Evolutionary conservation across 2,888 invertebrate genomes (phyloP), one percentile per base, ranked within the genome.

Genomic region (Tachina fera): DNA sequence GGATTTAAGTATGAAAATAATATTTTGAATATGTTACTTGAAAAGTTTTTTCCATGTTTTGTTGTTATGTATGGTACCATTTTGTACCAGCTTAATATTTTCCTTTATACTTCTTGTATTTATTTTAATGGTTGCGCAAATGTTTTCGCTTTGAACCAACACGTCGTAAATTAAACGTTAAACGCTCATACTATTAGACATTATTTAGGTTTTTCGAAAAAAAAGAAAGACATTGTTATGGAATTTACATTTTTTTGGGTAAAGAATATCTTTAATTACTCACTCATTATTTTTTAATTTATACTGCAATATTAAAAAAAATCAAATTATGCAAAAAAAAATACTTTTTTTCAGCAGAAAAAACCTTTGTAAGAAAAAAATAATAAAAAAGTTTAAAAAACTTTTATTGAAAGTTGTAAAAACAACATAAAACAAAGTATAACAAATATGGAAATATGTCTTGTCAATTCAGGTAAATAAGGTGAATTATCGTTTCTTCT

Each of bases 101-200:
- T 61, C 47, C 45, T 67, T 68, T 53, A 14, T 65, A 65, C 39
- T 51, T 43, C 45, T 76, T 72, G 22, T 58, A 68, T 83, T 68
- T 82, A 86, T 72, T 78, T 87, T 85, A 86, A 86, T 86, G 86
- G 63, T 83, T 87, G 86, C 86, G 87, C 87, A 87, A 87, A 86
- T 87, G 79, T 76, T 83, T 85, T 86, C 63, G 70, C 72, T 83
- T 80, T 60, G 70, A 68, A 80, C 58, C 63, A 84, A 87, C 88
- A 85, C 86, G 60, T 87, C 80, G 85, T 85, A 87, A 87, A 82
- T 78, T 72, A 72, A 63, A 68, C n/a, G 31, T 56, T 74, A 51
- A 60, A 74, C 51, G 53, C 61, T 43, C 56, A 39, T 72, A 49
- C 61, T 70, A 16, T 16, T 43, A 45, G 19, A 63, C 58, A 72